phyloP scores from a whole-genome alignment of 2,113 vertebrate species.

The Vombatus ursinus region DNA sequence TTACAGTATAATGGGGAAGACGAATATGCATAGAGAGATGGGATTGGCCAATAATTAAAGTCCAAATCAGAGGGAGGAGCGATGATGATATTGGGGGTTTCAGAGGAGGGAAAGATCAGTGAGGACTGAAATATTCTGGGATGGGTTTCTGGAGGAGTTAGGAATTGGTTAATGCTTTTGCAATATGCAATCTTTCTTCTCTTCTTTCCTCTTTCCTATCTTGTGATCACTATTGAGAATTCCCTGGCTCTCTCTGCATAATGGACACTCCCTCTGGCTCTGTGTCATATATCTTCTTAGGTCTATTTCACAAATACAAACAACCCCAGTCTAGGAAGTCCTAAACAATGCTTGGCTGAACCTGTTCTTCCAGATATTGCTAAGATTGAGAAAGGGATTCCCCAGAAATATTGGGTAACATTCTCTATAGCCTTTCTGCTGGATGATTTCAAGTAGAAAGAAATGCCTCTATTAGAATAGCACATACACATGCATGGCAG shows the following conservation, averaged over 20 bases:
- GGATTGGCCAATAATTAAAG: not conserved
- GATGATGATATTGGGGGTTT: not conserved
- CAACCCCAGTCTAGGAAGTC: not conserved
- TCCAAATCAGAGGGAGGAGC: not conserved
- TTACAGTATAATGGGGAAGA: not conserved
- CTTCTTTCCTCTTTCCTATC: not conserved
- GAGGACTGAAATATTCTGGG: not conserved
- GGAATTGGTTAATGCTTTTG: not conserved
- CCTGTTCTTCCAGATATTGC: not conserved
- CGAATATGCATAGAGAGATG: not conserved
- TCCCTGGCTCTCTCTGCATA: not conserved
- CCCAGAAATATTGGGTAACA: not conserved
- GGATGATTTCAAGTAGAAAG: not conserved
- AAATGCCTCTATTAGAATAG: not conserved
- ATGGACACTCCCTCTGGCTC: not conserved
- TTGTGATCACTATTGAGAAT: not conserved
- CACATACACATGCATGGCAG: not conserved
- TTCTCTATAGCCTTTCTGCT: not conserved
- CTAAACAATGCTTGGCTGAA: not conserved
- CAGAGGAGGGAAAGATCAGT: not conserved
- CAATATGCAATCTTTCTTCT: not conserved
- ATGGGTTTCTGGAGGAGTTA: not conserved
- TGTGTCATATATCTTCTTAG: not conserved
- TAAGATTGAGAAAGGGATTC: not conserved
- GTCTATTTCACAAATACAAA: not conserved